Percentiles rank a stretch among this genome's conserved stretches.
These are phyloP conservation scores for Scopus umbretta DNA, from an alignment of 2,113 vertebrate genomes.

Conservation along the genomic window DNA sequence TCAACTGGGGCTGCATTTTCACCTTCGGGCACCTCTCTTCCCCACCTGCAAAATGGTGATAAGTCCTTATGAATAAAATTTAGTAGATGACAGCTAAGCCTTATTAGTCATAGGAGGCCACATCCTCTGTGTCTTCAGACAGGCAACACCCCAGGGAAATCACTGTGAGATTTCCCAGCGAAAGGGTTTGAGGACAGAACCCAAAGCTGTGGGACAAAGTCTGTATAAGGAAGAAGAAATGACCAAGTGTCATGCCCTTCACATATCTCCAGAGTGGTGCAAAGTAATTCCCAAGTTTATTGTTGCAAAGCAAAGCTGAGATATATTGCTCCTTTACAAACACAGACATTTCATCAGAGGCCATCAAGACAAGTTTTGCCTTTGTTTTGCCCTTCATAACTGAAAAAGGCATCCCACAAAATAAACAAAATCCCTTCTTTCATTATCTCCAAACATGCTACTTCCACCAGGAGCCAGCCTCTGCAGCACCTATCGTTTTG, in stretches of 20 bases:
- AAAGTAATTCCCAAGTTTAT: not conserved
- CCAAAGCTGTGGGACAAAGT: not conserved
- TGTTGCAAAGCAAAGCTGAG: not conserved
- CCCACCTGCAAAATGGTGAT: not conserved
- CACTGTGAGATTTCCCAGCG: not conserved
- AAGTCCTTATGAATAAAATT: not conserved
- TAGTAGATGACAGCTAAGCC: not conserved
- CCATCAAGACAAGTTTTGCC: not conserved
- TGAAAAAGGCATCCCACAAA: not conserved
- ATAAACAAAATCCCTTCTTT: not conserved
- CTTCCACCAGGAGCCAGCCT: not conserved
- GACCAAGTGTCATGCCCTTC: not conserved
- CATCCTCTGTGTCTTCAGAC: not conserved
- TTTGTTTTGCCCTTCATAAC: not conserved
- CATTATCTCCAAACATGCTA: not conserved
- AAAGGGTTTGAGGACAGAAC: not conserved
- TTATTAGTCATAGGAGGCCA: not conserved
- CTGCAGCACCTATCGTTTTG: not conserved
- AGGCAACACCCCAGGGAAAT: not conserved
- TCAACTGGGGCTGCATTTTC: not conserved
- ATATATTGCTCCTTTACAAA: not conserved
- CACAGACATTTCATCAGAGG: not conserved
- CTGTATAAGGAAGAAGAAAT: not conserved
- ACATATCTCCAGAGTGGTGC: not conserved
- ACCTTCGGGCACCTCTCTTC: not conserved